Percentiles rank a stretch among this genome's conserved stretches.
phyloP scores from a whole-genome alignment of 2,888 invertebrate species.

The Saturnia pavonia region DNA sequence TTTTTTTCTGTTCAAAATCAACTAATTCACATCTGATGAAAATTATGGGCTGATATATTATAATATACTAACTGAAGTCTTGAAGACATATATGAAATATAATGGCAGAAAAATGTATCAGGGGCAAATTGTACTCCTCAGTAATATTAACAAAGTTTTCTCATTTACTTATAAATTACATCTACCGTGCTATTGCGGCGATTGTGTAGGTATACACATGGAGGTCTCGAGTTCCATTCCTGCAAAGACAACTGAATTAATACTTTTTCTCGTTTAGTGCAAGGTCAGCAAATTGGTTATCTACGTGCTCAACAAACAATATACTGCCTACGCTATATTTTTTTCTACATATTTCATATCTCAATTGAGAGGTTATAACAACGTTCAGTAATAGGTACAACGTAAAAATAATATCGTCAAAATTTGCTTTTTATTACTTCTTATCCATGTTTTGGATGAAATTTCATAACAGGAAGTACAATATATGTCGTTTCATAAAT shows the following conservation, averaged over 20 bases:
- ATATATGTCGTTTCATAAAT: no score
- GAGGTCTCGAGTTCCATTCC: background rate
- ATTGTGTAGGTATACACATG: background rate
- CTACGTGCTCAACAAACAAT: background rate
- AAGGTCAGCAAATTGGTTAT: background rate
- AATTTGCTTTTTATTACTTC: no score
- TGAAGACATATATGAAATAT: background rate
- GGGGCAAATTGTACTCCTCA: background rate
- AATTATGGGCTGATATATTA: no score
- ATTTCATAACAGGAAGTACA: no score
- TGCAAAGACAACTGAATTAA: background rate
- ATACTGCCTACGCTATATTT: background rate
- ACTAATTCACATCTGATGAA: background rate
- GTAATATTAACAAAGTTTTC: background rate
- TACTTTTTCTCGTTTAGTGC: background rate
- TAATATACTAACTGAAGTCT: no score
- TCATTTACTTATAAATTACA: background rate
- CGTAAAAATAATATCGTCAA: no score
- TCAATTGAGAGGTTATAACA: no score
- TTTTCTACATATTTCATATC: no score
- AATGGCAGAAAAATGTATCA: background rate
- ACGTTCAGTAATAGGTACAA: no score
- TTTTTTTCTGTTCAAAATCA: no score
- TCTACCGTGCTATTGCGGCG: background rate
- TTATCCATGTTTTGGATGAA: no score